phyloP scores from a whole-genome alignment of 2,888 invertebrate genomes.

The Chalcosyrphus nemorum region DNA sequence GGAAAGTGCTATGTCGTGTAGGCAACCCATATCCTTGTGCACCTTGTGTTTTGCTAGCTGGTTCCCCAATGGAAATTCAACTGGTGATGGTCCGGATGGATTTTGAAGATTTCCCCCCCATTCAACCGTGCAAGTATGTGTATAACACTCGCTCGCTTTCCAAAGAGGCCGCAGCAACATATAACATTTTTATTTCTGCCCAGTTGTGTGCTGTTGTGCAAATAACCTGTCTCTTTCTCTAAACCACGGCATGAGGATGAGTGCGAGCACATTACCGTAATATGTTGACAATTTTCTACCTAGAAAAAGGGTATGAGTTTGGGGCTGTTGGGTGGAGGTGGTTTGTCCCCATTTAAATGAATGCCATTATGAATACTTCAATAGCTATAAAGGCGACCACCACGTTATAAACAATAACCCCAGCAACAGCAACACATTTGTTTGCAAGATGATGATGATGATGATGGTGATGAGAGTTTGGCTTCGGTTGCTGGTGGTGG shows the following conservation, averaged over 20 bases:
- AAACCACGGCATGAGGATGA: background rate
- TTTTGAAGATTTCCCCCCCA: constrained; percentile 35
- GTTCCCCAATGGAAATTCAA: constrained; percentile 65
- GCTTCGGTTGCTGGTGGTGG: constrained; percentile 45
- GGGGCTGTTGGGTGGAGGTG: background rate
- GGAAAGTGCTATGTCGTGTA: background rate
- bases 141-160: constrained; percentile 24
- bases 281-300: constrained; percentile 71
- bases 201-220: constrained; percentile 47
- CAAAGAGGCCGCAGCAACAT: constrained; percentile 63
- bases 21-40: background rate
- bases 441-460: constrained; percentile 69
- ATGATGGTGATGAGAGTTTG: constrained; percentile 68
- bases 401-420: constrained; percentile 72
- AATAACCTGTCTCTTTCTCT: constrained; percentile 45
- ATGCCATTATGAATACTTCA: constrained; percentile 73
- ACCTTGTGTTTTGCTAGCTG: constrained; percentile 35
- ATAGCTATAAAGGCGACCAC: constrained; percentile 72
- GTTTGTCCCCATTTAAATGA: constrained; percentile 69
- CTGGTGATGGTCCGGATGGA: constrained; percentile 69
- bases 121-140: constrained; percentile 1
- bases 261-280: constrained; percentile 66
- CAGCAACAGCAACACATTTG: constrained; percentile 70
- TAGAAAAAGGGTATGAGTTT: too few species aligned
- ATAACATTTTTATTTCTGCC: constrained; percentile 50